Conservation (phyloP, 1,140 invertebrate species). For the Penaeus chinensis region DNA sequence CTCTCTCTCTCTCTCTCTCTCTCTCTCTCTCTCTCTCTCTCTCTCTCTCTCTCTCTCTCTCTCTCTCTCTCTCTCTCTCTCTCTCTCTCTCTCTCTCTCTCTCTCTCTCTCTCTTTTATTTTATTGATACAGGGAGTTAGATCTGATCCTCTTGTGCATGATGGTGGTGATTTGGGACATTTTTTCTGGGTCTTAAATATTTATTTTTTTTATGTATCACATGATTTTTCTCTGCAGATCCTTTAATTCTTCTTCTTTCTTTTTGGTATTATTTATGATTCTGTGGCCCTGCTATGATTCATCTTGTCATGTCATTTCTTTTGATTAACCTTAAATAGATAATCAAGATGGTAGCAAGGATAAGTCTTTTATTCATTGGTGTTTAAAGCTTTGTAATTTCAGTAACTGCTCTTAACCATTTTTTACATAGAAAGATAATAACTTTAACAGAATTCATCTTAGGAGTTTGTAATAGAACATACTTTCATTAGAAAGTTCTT, state of each 20-base stretch:
- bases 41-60: neutral
- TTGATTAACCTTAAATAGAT: no score
- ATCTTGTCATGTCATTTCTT: no score
- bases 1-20: neutral
- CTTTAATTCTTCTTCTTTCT: neutral
- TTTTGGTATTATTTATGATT: neutral
- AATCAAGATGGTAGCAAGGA: no score
- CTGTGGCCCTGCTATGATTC: neutral
- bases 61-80: neutral
- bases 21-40: neutral
- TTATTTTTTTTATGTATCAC: neutral
- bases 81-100: constrained; percentile 9
- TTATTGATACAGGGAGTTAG: neutral
- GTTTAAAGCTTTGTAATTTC: no score
- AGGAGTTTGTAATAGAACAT: no score
- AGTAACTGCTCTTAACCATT: no score
- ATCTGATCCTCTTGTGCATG: no score
- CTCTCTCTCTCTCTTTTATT: neutral
- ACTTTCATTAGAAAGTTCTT: neutral
- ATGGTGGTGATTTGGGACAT: no score
- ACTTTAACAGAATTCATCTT: no score
- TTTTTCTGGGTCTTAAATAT: no score
- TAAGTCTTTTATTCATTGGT: no score
- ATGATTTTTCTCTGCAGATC: neutral
- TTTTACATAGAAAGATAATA: no score